A percentile compares a stretch with the other conserved stretches of the same genome.
Evolutionary conservation across 2,888 invertebrate species (phyloP).

Genomic region (Molorchus minor): DNA sequence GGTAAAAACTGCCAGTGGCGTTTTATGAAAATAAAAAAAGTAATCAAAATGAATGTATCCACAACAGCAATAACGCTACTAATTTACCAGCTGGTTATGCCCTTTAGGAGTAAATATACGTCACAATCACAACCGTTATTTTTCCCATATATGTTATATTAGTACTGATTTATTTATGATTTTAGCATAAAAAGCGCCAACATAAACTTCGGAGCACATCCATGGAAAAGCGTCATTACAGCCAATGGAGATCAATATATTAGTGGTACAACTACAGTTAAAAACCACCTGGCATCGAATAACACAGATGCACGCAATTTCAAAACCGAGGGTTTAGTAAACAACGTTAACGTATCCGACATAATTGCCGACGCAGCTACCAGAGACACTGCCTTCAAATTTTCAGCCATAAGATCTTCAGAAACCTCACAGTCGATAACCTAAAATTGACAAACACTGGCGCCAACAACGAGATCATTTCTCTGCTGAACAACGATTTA

Average conservation of each 20-base stretch:
- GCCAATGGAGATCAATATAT: constrained; percentile 40
- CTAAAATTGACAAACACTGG: constrained; percentile 44
- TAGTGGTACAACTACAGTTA: constrained; percentile 42
- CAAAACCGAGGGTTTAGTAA: constrained; percentile 46
- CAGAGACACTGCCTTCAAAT: constrained; percentile 35
- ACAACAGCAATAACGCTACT: no score
- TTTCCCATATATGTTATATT: no score
- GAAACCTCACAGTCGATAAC: constrained; percentile 48
- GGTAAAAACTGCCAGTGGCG: no score
- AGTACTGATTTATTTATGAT: constrained; percentile 16
- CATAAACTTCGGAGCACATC: constrained; percentile 43
- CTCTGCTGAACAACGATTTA: constrained; percentile 34
- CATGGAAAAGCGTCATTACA: constrained; percentile 46
- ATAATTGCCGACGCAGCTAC: constrained; percentile 55
- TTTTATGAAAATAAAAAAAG: no score
- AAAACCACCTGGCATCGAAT: constrained; percentile 37
- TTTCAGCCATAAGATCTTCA: constrained; percentile 52
- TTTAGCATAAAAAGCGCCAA: constrained; percentile 41
- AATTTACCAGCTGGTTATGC: no score
- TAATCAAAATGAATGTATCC: no score
- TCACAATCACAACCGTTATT: no score
- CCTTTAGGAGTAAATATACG: no score
- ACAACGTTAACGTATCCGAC: constrained; percentile 49
- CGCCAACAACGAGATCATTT: constrained; percentile 22
- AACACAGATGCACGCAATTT: constrained; percentile 37